Evolutionary conservation across 2,888 invertebrate species (phyloP).

Genomic region (Rhagonycha lutea): DNA sequence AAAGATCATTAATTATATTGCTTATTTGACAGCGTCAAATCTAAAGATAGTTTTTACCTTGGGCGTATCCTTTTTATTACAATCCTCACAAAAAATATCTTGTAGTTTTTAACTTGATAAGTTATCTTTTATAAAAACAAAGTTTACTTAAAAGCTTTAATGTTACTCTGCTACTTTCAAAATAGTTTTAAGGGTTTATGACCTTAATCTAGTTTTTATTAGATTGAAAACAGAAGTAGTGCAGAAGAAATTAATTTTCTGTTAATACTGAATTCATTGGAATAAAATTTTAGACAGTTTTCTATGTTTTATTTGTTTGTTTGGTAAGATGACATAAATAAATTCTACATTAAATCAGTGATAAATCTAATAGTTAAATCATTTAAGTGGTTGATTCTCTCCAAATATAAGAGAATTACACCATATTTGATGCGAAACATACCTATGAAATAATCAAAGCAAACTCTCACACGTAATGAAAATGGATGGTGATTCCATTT

Average conservation of each 20-base stretch:
- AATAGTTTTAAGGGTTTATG: neutral
- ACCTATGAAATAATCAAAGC: too few species aligned
- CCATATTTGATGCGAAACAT: too few species aligned
- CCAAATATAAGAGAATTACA: neutral
- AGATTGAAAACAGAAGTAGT: neutral
- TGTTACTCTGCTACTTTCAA: neutral
- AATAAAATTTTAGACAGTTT: neutral
- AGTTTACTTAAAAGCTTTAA: neutral
- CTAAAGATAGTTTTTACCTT: slow-evolving; percentile 10
- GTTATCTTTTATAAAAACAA: neutral
- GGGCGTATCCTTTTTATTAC: neutral
- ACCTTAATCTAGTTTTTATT: neutral
- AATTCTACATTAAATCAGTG: neutral
- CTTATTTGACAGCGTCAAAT: slow-evolving; percentile 4
- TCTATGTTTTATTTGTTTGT: neutral
- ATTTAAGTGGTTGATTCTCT: neutral
- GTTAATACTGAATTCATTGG: neutral
- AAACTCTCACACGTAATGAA: too few species aligned
- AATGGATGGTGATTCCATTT: too few species aligned
- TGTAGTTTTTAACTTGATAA: neutral
- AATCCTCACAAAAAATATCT: neutral
- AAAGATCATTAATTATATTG: slow-evolving; percentile 14
- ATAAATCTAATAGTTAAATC: neutral
- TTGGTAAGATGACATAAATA: neutral
- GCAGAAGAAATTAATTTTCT: neutral